Base-by-base conservation (phyloP, 2,888 invertebrate genomes). In the Parasteatoda lunata region DNA sequence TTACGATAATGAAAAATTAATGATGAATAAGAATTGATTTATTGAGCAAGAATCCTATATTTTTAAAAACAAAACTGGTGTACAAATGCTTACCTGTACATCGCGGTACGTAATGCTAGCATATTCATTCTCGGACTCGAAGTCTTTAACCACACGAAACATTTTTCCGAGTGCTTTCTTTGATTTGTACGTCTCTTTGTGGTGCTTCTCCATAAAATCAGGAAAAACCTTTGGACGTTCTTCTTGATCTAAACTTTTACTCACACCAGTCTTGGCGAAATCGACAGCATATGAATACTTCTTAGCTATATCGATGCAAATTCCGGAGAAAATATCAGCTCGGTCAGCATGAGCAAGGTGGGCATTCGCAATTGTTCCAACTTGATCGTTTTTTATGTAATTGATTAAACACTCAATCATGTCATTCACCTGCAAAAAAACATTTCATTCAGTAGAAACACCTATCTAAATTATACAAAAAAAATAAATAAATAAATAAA, bases 161-260 rank as follows among this genome's bases (percentile, higher is more conserved):
- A 89, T 81, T 72, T 89, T 88, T 0, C 90, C 90, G 13, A 90
- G 86, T 47, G 89, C 87, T 71, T 84, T 89, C 52, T 70, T 72
- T 8, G 90, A 90, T 59, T 77, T 70, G 75, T 90, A 90, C 4
- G 75, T 75, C n/a, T 88, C 83, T 65, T 73, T 76, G 9, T 68
- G 45, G 15, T 52, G 54, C 9, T 88, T 89, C 64, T 89, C 88
- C 90, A 90, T 90, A 69, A 90, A 90, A 66, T 90, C 90, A 8
- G 90, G 90, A 48, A 76, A 88, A 9, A 11, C 11, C 0, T 45
- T 49, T 5, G 89, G 89, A 64, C 73, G 86, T 64, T 89, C 89
- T 11, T 11, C 6, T 0, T 13, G 59, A 9, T 83, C 80, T 30
- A 89, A 72, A 49, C 70, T 51, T 51, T 65, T 75, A 71, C 75